phyloP scores from a whole-genome alignment of 37 sponge, comb jelly and placozoan species.

The Geodia barretti region DNA sequence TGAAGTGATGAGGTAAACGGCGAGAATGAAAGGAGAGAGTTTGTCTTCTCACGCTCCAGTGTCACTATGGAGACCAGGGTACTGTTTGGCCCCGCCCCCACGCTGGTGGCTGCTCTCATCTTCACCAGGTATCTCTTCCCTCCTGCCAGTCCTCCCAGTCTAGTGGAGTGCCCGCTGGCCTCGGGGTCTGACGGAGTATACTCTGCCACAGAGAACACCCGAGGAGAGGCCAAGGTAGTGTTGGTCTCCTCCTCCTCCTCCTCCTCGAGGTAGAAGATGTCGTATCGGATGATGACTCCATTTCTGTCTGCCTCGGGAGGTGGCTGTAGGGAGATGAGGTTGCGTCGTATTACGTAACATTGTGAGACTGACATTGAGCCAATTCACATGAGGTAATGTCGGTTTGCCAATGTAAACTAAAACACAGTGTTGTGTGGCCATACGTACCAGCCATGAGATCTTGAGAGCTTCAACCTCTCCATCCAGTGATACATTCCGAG shows the following conservation, averaged over 20 bases:
- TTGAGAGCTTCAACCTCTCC: not conserved
- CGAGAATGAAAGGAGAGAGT: not conserved
- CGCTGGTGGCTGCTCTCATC: constrained; percentile 44
- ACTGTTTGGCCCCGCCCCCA: constrained; percentile 56
- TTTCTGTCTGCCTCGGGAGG: constrained; percentile 29
- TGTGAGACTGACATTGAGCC: no score
- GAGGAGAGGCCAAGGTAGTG: not conserved
- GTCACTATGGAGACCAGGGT: not conserved
- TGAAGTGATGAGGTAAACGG: no score
- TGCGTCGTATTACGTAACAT: no score
- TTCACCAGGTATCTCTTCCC: constrained; percentile 34
- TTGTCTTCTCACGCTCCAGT: constrained; percentile 19
- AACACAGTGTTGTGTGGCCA: not conserved
- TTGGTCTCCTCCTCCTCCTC: no score
- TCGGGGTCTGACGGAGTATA: not conserved
- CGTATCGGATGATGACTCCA: constrained; percentile 53
- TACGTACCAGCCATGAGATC: constrained; percentile 49
- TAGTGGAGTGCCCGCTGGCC: not conserved
- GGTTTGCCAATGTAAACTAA: no score
- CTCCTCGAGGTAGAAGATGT: constrained; percentile 38
- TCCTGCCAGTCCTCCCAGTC: constrained; percentile 17
- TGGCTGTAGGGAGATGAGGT: constrained; percentile 18
- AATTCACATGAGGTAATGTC: no score
- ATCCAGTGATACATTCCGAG: constrained; percentile 23
- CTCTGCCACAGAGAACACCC: not conserved